Percentiles rank a stretch among this genome's conserved stretches.
Conservation (phyloP, 1,140 invertebrate genomes). For the Dolichoris vasculosae region DNA sequence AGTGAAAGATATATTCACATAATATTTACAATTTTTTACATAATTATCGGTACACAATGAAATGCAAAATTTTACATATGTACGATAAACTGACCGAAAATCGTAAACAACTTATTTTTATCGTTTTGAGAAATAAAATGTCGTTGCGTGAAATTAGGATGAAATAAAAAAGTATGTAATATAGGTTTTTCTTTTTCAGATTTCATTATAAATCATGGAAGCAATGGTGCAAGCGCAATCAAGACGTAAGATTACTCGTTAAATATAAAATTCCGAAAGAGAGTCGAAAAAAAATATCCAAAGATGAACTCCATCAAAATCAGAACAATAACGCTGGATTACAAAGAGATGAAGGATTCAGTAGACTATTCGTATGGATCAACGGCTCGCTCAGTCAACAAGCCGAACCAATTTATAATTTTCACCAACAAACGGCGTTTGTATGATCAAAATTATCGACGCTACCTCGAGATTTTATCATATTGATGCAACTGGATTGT, state of each 20-base stretch:
- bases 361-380: constrained; percentile 42
- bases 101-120: too few relatives aligned
- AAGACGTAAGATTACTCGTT: constrained; percentile 61
- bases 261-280: constrained; percentile 53
- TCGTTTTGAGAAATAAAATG: too few relatives aligned
- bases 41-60: too few relatives aligned
- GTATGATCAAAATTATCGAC: constrained; percentile 40
- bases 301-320: constrained; percentile 7
- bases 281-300: constrained; percentile 18
- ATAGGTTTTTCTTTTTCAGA: constrained; percentile 53
- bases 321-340: background rate
- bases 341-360: background rate
- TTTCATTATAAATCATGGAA: constrained; percentile 64
- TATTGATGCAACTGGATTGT: background rate
- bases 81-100: too few relatives aligned
- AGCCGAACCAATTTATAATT: constrained; percentile 49
- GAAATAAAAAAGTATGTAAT: background rate
- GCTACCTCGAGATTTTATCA: background rate
- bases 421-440: constrained; percentile 57
- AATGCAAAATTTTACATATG: too few relatives aligned
- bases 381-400: constrained; percentile 36
- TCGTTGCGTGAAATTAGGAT: background rate
- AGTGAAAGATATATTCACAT: too few relatives aligned
- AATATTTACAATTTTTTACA: too few relatives aligned
- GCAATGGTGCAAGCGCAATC: constrained; percentile 64